A percentile compares a stretch with the other conserved stretches of the same genome.
Conservation (phyloP, 2,888 invertebrate species). For the Ceriagrion tenellum region DNA sequence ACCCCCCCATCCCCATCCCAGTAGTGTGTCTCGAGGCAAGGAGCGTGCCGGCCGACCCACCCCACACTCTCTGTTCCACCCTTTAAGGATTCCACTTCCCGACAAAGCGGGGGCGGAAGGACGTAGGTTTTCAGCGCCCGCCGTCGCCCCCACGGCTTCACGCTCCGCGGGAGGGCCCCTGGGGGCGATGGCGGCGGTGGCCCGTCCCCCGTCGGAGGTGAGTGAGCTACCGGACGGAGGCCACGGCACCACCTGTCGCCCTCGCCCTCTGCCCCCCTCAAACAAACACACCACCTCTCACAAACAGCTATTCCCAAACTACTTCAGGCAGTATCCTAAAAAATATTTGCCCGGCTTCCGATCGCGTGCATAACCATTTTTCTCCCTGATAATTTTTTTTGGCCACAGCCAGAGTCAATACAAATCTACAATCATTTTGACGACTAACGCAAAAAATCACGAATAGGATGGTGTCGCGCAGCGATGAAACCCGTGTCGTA, state of each 20-base stretch:
- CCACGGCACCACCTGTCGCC: neutral
- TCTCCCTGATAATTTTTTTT: neutral
- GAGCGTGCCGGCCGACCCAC: conserved; percentile 6
- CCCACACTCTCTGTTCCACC: neutral
- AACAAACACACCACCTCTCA: neutral
- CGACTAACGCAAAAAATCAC: too few relatives aligned
- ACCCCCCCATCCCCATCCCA: neutral
- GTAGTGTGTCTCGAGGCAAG: neutral
- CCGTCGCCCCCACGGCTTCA: neutral
- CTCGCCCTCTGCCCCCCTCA: neutral
- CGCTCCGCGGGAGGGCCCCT: neutral
- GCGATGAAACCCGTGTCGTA: too few relatives aligned
- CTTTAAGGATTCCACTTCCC: neutral
- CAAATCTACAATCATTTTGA: too few relatives aligned
- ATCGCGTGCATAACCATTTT: neutral
- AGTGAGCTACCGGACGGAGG: neutral
- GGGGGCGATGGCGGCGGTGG: neutral
- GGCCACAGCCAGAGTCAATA: too few relatives aligned
- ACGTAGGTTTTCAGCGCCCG: neutral
- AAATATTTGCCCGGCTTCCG: neutral
- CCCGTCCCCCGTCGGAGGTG: neutral
- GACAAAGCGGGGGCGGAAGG: neutral
- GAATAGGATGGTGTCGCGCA: too few relatives aligned
- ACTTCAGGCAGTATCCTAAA: neutral
- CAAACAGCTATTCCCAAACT: neutral